Conservation (phyloP, 1,140 invertebrate species). For the Zaprionus davidi region DNA sequence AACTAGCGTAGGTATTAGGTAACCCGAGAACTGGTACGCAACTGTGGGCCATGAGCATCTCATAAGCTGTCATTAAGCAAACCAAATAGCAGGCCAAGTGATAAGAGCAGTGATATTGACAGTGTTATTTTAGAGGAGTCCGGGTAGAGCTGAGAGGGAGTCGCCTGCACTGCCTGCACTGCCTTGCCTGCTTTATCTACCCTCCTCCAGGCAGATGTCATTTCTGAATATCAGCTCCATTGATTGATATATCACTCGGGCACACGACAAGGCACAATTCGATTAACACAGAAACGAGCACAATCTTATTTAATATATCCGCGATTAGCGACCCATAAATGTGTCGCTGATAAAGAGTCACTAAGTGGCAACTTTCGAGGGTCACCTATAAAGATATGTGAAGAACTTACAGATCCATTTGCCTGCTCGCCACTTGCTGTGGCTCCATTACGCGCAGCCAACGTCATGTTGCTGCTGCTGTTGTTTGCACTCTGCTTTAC, state of each 20-base stretch:
- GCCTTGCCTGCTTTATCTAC: background rate
- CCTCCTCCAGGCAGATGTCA: background rate
- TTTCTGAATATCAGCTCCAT: slow-evolving; percentile 1
- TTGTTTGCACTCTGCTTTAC: slow-evolving; percentile 8
- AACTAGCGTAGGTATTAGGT: slow-evolving; percentile 4
- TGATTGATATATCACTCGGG: slow-evolving; percentile 6
- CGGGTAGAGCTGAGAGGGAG: background rate
- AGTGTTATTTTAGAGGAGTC: slow-evolving; percentile 9
- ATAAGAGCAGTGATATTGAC: slow-evolving; percentile 30
- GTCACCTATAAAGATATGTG: slow-evolving; percentile 1
- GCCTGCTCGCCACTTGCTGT: slow-evolving; percentile 27
- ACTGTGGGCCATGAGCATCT: slow-evolving; percentile 12
- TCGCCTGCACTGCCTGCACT: background rate
- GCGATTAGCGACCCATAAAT: slow-evolving; percentile 23
- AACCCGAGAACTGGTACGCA: slow-evolving; percentile 13
- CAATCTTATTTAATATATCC: slow-evolving; percentile 5
- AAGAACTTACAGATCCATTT: slow-evolving; percentile 61
- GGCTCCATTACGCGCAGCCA: slow-evolving; percentile 59
- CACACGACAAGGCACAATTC: background rate
- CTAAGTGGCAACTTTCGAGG: slow-evolving; percentile 21
- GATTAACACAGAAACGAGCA: background rate
- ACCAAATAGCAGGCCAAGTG: slow-evolving; percentile 7
- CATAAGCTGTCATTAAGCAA: slow-evolving; percentile 28
- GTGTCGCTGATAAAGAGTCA: slow-evolving; percentile 33
- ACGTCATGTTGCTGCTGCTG: slow-evolving; percentile 42